Conservation (phyloP, 2,888 invertebrate genomes). For the Syrista parreyssii region DNA sequence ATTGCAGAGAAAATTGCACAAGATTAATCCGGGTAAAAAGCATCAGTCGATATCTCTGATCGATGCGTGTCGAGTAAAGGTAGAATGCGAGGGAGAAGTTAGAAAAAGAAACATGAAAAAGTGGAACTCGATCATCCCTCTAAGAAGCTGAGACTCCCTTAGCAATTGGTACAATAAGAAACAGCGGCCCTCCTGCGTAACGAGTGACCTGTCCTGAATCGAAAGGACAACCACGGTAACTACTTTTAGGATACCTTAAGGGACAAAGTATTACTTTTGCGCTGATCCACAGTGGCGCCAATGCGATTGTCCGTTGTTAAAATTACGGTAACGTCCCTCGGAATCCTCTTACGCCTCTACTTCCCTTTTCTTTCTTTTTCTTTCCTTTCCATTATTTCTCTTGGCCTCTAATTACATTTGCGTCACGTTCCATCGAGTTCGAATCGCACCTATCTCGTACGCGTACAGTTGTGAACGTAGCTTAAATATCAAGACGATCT, state of each 20-base stretch:
- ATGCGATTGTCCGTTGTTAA: background rate
- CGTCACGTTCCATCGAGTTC: too few relatives aligned
- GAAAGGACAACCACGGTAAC: background rate
- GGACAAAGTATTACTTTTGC: background rate
- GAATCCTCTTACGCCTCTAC: too few relatives aligned
- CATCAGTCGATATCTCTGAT: background rate
- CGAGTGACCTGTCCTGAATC: background rate
- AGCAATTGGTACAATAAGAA: background rate
- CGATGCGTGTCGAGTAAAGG: background rate
- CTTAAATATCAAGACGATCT: too few relatives aligned
- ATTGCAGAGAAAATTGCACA: background rate
- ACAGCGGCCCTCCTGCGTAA: background rate
- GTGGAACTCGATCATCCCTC: background rate
- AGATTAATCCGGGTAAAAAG: background rate
- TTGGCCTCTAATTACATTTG: too few relatives aligned
- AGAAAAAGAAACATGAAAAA: background rate
- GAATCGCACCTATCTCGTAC: too few relatives aligned
- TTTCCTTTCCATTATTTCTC: too few relatives aligned
- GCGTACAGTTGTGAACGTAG: too few relatives aligned
- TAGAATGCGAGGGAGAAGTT: background rate
- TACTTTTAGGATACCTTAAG: background rate
- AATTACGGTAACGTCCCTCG: too few relatives aligned
- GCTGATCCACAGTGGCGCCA: background rate
- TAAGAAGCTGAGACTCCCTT: too few relatives aligned
- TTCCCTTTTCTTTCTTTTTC: too few relatives aligned